phyloP scores from a whole-genome alignment of 2,888 invertebrate genomes.

The Galerucella nymphaeae region DNA sequence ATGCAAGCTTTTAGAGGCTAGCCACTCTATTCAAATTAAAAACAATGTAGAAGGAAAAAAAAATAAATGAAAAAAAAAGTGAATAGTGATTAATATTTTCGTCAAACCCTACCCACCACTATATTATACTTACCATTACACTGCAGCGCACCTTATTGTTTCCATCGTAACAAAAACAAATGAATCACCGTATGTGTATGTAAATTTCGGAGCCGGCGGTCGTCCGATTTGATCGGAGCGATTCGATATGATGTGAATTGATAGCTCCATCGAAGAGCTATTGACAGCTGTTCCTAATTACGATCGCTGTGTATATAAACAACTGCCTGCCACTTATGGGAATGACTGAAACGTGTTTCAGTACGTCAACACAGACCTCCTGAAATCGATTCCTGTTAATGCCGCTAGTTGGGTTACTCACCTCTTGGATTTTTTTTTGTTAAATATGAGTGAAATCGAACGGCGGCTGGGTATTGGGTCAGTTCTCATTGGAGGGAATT shows the following conservation, averaged over 20 bases:
- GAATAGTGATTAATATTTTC: constrained; percentile 23
- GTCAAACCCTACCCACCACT: constrained; percentile 17
- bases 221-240: constrained; percentile 19
- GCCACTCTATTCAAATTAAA: not conserved
- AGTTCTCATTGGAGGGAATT: not conserved
- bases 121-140: not conserved
- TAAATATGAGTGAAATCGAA: constrained; percentile 25
- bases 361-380: constrained; percentile 41
- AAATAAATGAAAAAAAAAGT: constrained; percentile 12
- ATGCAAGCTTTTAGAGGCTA: not conserved
- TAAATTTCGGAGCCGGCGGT: constrained; percentile 17
- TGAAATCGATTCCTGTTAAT: constrained; percentile 40
- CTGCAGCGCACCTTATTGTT: constrained; percentile 19
- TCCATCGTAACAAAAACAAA: constrained; percentile 23
- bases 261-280: constrained; percentile 35
- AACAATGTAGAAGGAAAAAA: not conserved
- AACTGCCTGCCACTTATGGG: constrained; percentile 40
- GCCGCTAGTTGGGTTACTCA: constrained; percentile 37
- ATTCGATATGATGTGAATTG: constrained; percentile 35
- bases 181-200: constrained; percentile 28
- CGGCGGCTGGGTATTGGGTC: constrained; percentile 3
- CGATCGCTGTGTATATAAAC: constrained; percentile 34
- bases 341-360: constrained; percentile 42
- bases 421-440: constrained; percentile 35
- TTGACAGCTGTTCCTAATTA: constrained; percentile 39